These are phyloP conservation scores for Coboldia fuscipes DNA, from an alignment of 1,140 invertebrate genomes.

Conservation along the genomic window DNA sequence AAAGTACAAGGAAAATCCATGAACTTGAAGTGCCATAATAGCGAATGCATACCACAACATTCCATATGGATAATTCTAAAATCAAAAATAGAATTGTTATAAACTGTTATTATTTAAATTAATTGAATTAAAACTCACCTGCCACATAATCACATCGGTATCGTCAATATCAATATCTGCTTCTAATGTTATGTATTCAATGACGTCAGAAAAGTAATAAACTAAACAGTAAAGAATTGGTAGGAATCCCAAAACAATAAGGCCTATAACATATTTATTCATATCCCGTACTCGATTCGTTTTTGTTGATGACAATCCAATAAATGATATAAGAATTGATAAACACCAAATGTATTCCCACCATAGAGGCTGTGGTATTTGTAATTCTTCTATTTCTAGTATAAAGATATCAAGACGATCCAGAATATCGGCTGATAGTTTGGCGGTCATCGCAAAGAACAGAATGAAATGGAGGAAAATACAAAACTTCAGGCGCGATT, in stretches of 20 bases:
- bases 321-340: conserved; percentile 63
- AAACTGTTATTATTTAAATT: not conserved
- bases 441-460: conserved; percentile 75
- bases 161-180: conserved; percentile 34
- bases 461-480: conserved; percentile 82
- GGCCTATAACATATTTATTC: conserved; percentile 63
- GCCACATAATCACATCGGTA: conserved; percentile 48
- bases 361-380: conserved; percentile 52
- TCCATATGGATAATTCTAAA: conserved; percentile 74
- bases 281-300: conserved; percentile 61
- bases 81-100: conserved; percentile 11
- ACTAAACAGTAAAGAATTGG: conserved; percentile 61
- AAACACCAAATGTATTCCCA: conserved; percentile 93
- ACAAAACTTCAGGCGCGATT: conserved; percentile 76
- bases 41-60: conserved; percentile 89
- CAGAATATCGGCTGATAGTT: conserved; percentile 75
- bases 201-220: conserved; percentile 71
- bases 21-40: conserved; percentile 70
- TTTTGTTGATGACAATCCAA: conserved; percentile 68
- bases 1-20: conserved; percentile 77
- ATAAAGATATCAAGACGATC: conserved; percentile 85
- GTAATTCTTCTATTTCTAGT: conserved; percentile 78
- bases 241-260: conserved; percentile 51
- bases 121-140: conserved; percentile 30
- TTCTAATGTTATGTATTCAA: conserved; percentile 48